A percentile compares a stretch with the other conserved stretches of the same genome.
Evolutionary conservation across 1,140 invertebrate species (phyloP).

Genomic region (Leptopilina boulardi): DNA sequence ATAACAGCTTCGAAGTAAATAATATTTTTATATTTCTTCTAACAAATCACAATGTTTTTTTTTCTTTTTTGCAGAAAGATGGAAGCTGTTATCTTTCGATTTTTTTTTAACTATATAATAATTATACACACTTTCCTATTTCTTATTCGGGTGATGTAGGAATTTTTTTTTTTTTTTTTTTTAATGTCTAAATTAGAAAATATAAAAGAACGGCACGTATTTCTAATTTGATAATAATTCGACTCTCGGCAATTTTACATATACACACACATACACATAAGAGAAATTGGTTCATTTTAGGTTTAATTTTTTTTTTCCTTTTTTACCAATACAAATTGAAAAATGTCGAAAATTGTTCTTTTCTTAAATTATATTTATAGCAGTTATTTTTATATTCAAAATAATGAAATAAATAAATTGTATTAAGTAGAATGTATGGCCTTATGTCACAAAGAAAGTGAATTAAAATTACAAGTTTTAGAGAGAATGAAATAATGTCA

Average conservation of each 20-base stretch:
- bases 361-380: too few species aligned
- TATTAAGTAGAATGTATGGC: slow-evolving; percentile 22
- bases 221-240: slow-evolving; percentile 25
- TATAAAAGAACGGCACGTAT: slow-evolving; percentile 28
- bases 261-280: neutral
- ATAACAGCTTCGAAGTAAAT: slow-evolving; percentile 9
- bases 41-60: slow-evolving; percentile 8
- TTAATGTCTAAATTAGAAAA: neutral
- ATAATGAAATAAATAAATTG: slow-evolving; percentile 18
- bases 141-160: slow-evolving; percentile 5
- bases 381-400: too few species aligned
- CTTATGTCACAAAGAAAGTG: neutral
- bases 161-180: neutral
- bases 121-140: slow-evolving; percentile 19
- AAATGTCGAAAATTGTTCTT: too few species aligned
- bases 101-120: neutral
- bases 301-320: neutral
- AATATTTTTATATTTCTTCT: neutral
- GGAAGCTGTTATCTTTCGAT: neutral
- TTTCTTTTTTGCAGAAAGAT: slow-evolving; percentile 5
- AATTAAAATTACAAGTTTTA: neutral
- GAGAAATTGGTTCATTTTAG: neutral
- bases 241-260: slow-evolving; percentile 13
- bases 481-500: too few species aligned
- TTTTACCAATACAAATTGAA: too few species aligned